Base-by-base conservation (phyloP, 2,797 vertebrate species). In the Ctenopoma multispine region DNA sequence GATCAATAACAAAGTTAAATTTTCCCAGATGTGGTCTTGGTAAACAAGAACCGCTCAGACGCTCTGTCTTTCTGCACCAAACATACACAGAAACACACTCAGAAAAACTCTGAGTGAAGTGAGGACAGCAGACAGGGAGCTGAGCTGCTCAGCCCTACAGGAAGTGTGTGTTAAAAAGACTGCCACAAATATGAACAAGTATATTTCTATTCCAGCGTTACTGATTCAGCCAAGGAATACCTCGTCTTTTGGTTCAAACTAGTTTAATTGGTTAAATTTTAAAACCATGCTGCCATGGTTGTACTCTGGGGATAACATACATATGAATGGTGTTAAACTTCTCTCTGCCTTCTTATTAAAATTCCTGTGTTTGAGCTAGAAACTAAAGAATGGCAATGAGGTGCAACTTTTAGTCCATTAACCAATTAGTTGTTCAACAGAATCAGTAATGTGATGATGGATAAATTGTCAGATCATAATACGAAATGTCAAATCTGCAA, bases 1-100 rank as follows among this genome's bases (percentile, higher is more conserved):
- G 77, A 92, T 92, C 90, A 87, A 91, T 90, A 90, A 71, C 77
- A 82, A 85, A 80, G 63, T 80, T 23, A 69, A 83, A 80, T 75
- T 77, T 84, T 63, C 54, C 79, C 65, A 72, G 80, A 85, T 63
- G 44, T 29, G 41, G 66, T 46, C 68, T 80, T 24, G n/a, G 84
- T 89, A 86, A 89, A 87, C 88, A 85, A 75, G 67, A 79, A 75
- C 80, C 80, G 75, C 81, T 88, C 76, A 79, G 79, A 85, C 46
- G 59, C 59, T 48, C 60, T 7, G 65, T 75, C 75, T 77, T 63
- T 67, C 58, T 57, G 54, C 64, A 74, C 54, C 70, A 57, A 58
- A 27, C 53, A 75, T 75, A 77, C 50, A 68, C 67, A 71, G 51
- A n/a, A 59, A 74, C 77, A 77, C 50, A 68, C 70, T 73, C 55